These are phyloP conservation scores for Brachionus sp. DNA, from an alignment of 1,140 invertebrate genomes.

Conservation along the genomic window DNA sequence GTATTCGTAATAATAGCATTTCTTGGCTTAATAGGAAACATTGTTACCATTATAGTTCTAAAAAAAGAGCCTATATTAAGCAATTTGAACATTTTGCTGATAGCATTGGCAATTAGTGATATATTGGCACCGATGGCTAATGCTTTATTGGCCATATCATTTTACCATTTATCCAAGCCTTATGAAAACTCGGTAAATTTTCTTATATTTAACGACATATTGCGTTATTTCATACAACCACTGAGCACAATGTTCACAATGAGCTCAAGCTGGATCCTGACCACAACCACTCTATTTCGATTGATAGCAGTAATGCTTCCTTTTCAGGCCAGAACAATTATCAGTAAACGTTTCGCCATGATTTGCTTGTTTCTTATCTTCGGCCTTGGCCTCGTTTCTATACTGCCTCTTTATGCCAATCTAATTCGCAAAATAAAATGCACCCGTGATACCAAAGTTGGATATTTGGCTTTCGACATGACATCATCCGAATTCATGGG, in stretches of 20 bases:
- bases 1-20: slow-evolving; percentile 19
- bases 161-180: slow-evolving; percentile 25
- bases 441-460: not conserved
- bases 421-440: slow-evolving; percentile 42
- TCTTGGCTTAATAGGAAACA: slow-evolving; percentile 32
- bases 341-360: slow-evolving; percentile 27
- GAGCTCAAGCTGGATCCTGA: slow-evolving; percentile 39
- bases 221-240: slow-evolving; percentile 31
- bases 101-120: slow-evolving; percentile 39
- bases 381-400: slow-evolving; percentile 1
- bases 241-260: slow-evolving; percentile 45
- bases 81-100: slow-evolving; percentile 21
- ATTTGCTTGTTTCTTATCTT: slow-evolving; percentile 17
- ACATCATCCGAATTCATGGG: slow-evolving; percentile 30
- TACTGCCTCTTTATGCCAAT: slow-evolving; percentile 37
- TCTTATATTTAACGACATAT: slow-evolving; percentile 42
- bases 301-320: slow-evolving; percentile 22
- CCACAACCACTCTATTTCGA: slow-evolving; percentile 28
- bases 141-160: slow-evolving; percentile 18
- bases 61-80: slow-evolving; percentile 9
- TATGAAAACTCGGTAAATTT: slow-evolving; percentile 42
- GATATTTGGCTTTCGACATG: slow-evolving; percentile 33
- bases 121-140: slow-evolving; percentile 37
- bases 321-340: not conserved
- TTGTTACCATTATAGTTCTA: slow-evolving; percentile 21